A percentile compares a stretch with the other conserved stretches of the same genome.
Conservation (phyloP, 2,797 vertebrate genomes). For the Tokudaia muenninki region DNA sequence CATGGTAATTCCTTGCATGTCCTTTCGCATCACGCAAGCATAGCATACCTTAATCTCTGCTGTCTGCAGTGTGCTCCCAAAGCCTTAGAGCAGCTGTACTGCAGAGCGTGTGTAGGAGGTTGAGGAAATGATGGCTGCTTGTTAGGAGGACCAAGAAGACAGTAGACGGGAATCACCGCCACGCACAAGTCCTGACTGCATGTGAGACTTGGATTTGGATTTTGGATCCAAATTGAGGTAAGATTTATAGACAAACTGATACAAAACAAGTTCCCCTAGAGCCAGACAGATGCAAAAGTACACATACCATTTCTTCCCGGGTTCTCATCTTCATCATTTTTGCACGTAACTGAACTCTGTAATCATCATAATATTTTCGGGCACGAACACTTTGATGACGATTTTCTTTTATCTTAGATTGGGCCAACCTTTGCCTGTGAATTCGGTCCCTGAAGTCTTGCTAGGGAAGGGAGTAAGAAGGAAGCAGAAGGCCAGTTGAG, state of each 20-base stretch:
- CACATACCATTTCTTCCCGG: slow-evolving; percentile 93
- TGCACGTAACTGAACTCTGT: slow-evolving; percentile 93
- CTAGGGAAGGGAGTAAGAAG: slow-evolving; percentile 68
- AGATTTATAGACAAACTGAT: slow-evolving; percentile 7
- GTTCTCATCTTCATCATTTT: slow-evolving; percentile 94
- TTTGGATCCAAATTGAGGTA: slow-evolving; percentile 7
- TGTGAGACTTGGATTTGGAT: neutral
- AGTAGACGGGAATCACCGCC: neutral
- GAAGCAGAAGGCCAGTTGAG: neutral
- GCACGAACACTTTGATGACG: slow-evolving; percentile 93
- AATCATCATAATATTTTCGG: slow-evolving; percentile 94
- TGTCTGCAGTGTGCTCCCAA: neutral
- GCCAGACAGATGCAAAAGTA: rapidly evolving
- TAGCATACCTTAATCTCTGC: neutral
- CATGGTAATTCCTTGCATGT: neutral
- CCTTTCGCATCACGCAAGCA: neutral
- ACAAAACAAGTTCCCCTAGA: neutral
- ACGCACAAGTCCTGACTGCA: neutral
- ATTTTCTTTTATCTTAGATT: slow-evolving; percentile 93
- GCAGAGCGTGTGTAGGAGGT: neutral
- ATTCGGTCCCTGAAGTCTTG: slow-evolving; percentile 93
- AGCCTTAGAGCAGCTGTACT: neutral
- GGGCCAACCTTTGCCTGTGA: slow-evolving; percentile 91
- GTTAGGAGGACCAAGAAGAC: neutral
- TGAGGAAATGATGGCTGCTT: neutral